These are phyloP conservation scores for Chaetodon trifasciatus DNA, from an alignment of 2,797 vertebrate species.

Conservation along the genomic window DNA sequence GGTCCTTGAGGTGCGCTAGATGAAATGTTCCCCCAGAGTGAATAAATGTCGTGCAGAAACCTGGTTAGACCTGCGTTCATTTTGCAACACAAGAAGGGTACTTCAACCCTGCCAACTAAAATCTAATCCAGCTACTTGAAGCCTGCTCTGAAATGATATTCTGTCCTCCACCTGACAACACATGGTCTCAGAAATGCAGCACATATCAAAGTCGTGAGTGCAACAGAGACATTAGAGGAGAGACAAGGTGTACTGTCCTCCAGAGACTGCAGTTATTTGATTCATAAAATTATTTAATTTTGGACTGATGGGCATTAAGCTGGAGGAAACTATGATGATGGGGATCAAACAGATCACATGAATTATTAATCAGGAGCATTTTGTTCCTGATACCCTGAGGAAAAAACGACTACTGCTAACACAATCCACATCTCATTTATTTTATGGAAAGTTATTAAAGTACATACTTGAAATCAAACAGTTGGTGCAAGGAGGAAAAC, in stretches of 20 bases:
- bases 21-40: conserved; percentile 69
- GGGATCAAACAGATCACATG: conserved; percentile 85
- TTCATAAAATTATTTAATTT: conserved; percentile 52
- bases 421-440: conserved; percentile 84
- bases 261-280: conserved; percentile 68
- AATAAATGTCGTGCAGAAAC: conserved; percentile 68
- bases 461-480: conserved; percentile 82
- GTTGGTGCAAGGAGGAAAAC: conserved; percentile 70
- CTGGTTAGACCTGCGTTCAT: conserved; percentile 65
- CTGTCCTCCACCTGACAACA: conserved; percentile 53
- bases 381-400: conserved; percentile 78
- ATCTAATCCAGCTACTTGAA: conserved; percentile 75
- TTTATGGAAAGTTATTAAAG: conserved; percentile 85
- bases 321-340: conserved; percentile 78
- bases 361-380: conserved; percentile 85
- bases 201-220: conserved; percentile 59
- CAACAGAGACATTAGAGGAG: conserved; percentile 69
- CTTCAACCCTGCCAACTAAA: conserved; percentile 70
- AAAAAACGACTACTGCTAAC: conserved; percentile 74
- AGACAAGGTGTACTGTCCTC: conserved; percentile 68
- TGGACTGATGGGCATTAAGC: conserved; percentile 71
- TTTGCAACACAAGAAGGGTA: conserved; percentile 66
- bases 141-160: conserved; percentile 63
- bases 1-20: conserved; percentile 69
- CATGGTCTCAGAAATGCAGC: conserved; percentile 52